Percentiles rank a stretch among this genome's conserved stretches.
Conservation (phyloP, 2,113 vertebrate species). For the Mus musculus region GRCm39 chr7:95603001-95603500, state of each 20-base stretch:
- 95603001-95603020: background rate
- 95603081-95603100: accelerated
- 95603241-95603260: background rate
- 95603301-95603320: background rate
- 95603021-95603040: background rate
- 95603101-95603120: background rate
- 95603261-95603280: accelerated
- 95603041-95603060: background rate
- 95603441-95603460: background rate
- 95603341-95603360: background rate
- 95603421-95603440: background rate
- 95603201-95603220: background rate
- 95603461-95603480: background rate
- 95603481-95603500: background rate
- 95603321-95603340: accelerated
- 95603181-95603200: background rate
- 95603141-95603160: background rate
- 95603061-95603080: background rate
- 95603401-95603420: background rate
- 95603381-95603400: background rate
- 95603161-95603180: background rate
- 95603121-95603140: background rate
- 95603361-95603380: background rate
- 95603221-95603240: background rate
- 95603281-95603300: background rate